phyloP scores from a whole-genome alignment of 1,140 invertebrate genomes.

The Aphis gossypii region DNA sequence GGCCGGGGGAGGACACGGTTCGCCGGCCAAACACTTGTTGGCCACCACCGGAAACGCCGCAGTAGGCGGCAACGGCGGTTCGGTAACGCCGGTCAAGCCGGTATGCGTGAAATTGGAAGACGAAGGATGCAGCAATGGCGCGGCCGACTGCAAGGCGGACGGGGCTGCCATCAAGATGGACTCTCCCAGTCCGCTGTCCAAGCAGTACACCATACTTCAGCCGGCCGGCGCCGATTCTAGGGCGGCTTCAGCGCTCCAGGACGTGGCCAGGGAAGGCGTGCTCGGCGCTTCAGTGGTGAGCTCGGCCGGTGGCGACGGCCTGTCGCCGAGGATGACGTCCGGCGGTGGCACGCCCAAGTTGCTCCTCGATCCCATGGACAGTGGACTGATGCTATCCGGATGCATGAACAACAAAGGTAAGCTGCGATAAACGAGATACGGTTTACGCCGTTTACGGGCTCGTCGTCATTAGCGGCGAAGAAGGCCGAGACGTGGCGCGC shows the following conservation, averaged over 20 bases:
- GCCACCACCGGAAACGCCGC: conserved; percentile 59
- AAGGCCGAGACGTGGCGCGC: not conserved
- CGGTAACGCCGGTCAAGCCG: not conserved
- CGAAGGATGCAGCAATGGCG: conserved; percentile 35
- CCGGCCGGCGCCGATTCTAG: conserved; percentile 78
- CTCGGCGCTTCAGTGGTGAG: conserved; percentile 72
- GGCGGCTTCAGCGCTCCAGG: conserved; percentile 79
- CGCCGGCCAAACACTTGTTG: conserved; percentile 61
- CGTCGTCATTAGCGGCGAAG: not conserved
- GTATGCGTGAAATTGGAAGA: conserved; percentile 49
- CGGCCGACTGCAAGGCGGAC: conserved; percentile 50
- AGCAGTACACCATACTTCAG: conserved; percentile 84
- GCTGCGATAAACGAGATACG: not conserved
- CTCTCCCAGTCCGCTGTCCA: conserved; percentile 68
- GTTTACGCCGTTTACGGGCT: not conserved
- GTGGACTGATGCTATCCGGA: not conserved
- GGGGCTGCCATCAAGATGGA: conserved; percentile 60
- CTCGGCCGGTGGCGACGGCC: conserved; percentile 1
- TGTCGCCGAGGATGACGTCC: conserved; percentile 46
- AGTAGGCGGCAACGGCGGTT: not conserved
- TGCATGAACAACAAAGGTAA: conserved; percentile 52
- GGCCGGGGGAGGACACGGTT: conserved; percentile 64
- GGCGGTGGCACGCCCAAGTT: conserved; percentile 8
- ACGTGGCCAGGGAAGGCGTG: conserved; percentile 73
- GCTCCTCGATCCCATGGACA: not conserved